Evolutionary conservation across 2,888 invertebrate genomes (phyloP).

Genomic region (Drosophila mimica): DNA sequence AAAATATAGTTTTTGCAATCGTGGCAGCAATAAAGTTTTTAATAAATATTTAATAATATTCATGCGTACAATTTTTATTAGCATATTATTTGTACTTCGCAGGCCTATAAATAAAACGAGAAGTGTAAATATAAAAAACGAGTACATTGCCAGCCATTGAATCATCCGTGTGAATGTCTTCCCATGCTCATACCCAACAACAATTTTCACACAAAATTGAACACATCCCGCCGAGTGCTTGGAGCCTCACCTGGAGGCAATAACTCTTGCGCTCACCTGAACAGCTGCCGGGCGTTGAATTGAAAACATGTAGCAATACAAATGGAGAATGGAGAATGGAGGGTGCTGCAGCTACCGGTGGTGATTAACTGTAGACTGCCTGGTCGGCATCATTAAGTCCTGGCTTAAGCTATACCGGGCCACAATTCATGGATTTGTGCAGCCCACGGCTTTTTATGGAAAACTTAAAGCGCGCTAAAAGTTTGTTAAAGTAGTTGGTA

Average conservation of each 20-base stretch:
- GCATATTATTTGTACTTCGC: conserved; percentile 3
- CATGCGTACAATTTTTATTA: conserved; percentile 11
- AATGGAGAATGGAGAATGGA: conserved; percentile 1
- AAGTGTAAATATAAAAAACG: conserved; percentile 15
- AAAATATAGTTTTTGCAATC: neutral
- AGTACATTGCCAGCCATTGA: conserved; percentile 15
- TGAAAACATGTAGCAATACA: conserved; percentile 34
- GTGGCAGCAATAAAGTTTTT: neutral
- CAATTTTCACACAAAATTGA: conserved; percentile 60
- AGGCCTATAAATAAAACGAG: conserved; percentile 7
- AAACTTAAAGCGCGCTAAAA: conserved; percentile 66
- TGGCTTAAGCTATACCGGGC: conserved; percentile 8
- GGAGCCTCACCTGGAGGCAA: conserved; percentile 46
- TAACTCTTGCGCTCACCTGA: conserved; percentile 57
- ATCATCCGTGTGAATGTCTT: conserved; percentile 23
- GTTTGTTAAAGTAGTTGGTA: conserved; percentile 64
- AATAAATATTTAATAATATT: conserved; percentile 12
- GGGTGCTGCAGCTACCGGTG: conserved; percentile 36
- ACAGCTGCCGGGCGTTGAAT: conserved; percentile 33
- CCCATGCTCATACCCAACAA: conserved; percentile 25
- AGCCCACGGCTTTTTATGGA: conserved; percentile 35
- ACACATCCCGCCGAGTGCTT: conserved; percentile 43
- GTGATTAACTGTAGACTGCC: conserved; percentile 58
- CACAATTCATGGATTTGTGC: conserved; percentile 27
- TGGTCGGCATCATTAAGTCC: conserved; percentile 50